Percentiles rank a stretch among this genome's conserved stretches.
Evolutionary conservation across 2,113 vertebrate species (phyloP).

Genomic region (Donacobius atricapilla): DNA sequence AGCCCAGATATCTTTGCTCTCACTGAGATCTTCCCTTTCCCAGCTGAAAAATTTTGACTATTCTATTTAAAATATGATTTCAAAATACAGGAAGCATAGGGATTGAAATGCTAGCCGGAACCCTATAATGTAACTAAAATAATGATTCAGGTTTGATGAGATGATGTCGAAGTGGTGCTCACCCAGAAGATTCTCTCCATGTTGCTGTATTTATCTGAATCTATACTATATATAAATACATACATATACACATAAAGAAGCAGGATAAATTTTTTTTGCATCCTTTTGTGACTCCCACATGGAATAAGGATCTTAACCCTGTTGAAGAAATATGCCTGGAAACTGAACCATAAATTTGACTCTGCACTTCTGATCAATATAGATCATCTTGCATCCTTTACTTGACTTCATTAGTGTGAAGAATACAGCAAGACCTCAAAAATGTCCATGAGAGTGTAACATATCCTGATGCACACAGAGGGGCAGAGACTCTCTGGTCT

Average conservation of each 20-base stretch:
- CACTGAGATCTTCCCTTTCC: background rate
- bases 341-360: background rate
- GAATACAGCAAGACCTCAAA: background rate
- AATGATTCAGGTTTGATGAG: background rate
- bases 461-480: background rate
- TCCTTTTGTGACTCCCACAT: background rate
- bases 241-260: background rate
- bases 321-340: background rate
- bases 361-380: background rate
- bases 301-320: background rate
- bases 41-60: background rate
- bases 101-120: background rate
- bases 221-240: background rate
- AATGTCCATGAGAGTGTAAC: background rate
- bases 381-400: background rate
- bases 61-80: background rate
- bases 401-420: background rate
- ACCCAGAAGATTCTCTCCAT: background rate
- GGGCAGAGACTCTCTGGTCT: background rate
- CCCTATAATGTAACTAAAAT: background rate
- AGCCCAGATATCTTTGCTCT: background rate
- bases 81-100: background rate
- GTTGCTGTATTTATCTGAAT: background rate
- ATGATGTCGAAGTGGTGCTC: background rate
- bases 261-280: background rate